Evolutionary conservation across 2,797 vertebrate species (phyloP), one percentile per base, ranked within the genome.

Genomic region (Clangula hyemalis): DNA sequence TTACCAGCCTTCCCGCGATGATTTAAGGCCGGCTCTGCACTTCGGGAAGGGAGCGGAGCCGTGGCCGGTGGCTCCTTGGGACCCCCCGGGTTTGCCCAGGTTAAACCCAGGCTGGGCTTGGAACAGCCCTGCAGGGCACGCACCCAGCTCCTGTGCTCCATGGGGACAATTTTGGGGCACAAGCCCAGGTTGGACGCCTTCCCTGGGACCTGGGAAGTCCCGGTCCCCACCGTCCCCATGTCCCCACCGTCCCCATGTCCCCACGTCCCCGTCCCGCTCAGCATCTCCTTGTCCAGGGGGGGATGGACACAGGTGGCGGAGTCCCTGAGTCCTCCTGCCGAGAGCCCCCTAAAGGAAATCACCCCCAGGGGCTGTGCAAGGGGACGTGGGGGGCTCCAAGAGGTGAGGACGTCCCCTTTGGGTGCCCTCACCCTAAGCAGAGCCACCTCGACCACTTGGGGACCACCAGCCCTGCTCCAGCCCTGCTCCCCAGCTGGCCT

Each of bases 1-100:
- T 97, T 91, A 94, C 91, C 95, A 76, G 88, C 90, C 90, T 91
- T 86, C 75, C 89, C 14, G 51, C 8, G 25, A 94, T 94, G 96
- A 95, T 94, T 95, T 95, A 94, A 92, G 91, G 25, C 19, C 38
- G 2, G 72, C 53, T 58, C 90, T 77, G 87, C 78, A 47, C 81
- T 78, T 81, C 77, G 71, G 79, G 81, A 86, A 76, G 83, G 73
- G 73, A 86, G 43, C n/a, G 7, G 77, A 75, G 87, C 66, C 2
- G 2, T 0, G 13, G 54, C 54, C 32, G 84, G 81, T 71, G 72
- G 91, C 78, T 87, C 15, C 0, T 4, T 0, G 3, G 66, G 94
- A 86, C 77, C 84, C 58, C 87, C 93, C 74, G 49, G 78, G 32
- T 95, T 72, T 38, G 54, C 27, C 57, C 17, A 0, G 56, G 32